Percentiles rank a stretch among this genome's conserved stretches.
Evolutionary conservation across 2,113 vertebrate species (phyloP).

Genomic region (Calyptomena viridis): DNA sequence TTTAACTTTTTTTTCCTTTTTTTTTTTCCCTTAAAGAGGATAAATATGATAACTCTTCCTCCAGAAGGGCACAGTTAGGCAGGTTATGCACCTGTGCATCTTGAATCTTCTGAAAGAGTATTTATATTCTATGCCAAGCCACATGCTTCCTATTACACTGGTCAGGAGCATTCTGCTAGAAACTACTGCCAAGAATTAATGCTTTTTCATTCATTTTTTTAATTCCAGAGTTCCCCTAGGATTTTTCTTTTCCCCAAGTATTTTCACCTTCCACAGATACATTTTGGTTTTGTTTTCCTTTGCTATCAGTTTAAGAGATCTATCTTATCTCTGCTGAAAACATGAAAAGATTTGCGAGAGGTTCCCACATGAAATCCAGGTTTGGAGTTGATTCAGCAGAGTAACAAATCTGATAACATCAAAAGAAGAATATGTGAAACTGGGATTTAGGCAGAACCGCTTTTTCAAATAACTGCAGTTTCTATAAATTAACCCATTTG

Average conservation of each 20-base stretch:
- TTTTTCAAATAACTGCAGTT: slow-evolving; percentile 21
- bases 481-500: background rate
- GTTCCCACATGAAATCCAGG: background rate
- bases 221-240: background rate
- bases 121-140: background rate
- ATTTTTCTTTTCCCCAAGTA: background rate
- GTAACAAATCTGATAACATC: slow-evolving; percentile 51
- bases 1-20: background rate
- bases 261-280: background rate
- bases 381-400: slow-evolving; percentile 49
- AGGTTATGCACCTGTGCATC: slow-evolving; percentile 8
- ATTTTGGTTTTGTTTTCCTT: background rate
- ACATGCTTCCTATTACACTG: background rate
- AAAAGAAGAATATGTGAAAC: slow-evolving; percentile 52
- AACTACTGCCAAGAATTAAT: background rate
- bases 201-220: background rate
- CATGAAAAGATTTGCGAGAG: background rate
- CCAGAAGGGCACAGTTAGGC: background rate
- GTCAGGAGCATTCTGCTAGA: background rate
- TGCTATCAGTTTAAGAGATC: background rate
- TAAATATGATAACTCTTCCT: background rate
- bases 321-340: slow-evolving; percentile 10
- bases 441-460: background rate
- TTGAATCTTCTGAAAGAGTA: background rate
- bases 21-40: background rate